Conservation (phyloP, 2,888 invertebrate species). For the Cantharis nigra region DNA sequence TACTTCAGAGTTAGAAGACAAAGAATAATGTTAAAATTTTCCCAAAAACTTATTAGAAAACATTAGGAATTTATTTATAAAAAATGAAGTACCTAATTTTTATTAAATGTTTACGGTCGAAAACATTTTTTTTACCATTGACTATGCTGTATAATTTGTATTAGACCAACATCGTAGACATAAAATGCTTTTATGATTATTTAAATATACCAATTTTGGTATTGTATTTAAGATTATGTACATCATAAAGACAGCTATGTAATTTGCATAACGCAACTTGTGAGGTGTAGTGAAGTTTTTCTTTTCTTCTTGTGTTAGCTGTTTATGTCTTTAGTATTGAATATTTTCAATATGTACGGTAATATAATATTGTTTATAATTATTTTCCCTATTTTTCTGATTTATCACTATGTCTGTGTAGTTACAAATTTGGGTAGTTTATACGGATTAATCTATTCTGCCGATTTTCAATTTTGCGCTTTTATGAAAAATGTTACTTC, state of each 20-base stretch:
- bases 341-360: too few species aligned
- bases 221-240: neutral
- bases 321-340: too few species aligned
- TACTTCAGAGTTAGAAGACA: slow-evolving; percentile 36
- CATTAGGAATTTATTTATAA: neutral
- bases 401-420: too few species aligned
- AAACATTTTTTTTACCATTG: neutral
- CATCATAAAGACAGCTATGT: neutral
- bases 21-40: slow-evolving; percentile 38
- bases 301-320: neutral
- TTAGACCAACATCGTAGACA: neutral
- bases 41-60: neutral
- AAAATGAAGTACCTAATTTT: neutral
- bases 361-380: too few species aligned
- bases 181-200: neutral
- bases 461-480: neutral
- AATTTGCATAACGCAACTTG: neutral
- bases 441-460: neutral
- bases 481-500: neutral
- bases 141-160: neutral
- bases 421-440: neutral
- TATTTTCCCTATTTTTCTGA: too few species aligned
- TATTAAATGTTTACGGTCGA: neutral
- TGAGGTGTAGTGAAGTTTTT: neutral
- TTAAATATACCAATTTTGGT: too few species aligned